A percentile compares a stretch with the other conserved stretches of the same genome.
Conservation (phyloP, 2,113 vertebrate species). For the Ardeotis arabs region DNA sequence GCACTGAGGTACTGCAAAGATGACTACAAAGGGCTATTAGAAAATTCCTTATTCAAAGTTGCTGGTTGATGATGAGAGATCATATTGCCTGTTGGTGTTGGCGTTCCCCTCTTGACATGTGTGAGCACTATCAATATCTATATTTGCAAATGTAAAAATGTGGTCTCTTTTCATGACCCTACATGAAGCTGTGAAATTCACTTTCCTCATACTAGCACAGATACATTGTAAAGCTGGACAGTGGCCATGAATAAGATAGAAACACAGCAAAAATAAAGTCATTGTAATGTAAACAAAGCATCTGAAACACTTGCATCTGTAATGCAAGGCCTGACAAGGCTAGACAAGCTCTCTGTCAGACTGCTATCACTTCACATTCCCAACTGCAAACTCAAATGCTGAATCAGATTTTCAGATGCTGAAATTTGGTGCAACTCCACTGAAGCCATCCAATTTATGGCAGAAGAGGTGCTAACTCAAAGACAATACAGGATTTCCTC, state of each 20-base stretch:
- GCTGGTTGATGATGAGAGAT: not conserved
- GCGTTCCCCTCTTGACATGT: not conserved
- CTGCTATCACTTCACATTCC: not conserved
- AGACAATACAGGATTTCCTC: not conserved
- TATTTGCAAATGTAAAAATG: not conserved
- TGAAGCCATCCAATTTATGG: not conserved
- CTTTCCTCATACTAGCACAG: not conserved
- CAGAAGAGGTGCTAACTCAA: not conserved
- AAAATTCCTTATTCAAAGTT: not conserved
- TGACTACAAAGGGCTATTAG: not conserved
- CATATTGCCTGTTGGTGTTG: not conserved
- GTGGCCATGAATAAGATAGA: not conserved
- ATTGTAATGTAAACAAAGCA: not conserved
- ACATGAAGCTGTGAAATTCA: not conserved
- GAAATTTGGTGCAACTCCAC: not conserved
- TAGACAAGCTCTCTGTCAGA: not conserved
- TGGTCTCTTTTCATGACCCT: not conserved
- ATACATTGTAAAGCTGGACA: not conserved
- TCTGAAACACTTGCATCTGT: not conserved
- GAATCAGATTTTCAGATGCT: not conserved
- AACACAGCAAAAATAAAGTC: not conserved
- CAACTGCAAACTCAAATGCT: not conserved
- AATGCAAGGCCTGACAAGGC: not conserved
- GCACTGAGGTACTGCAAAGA: not conserved
- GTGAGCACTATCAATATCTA: not conserved